These are phyloP conservation scores for Micoletzkya japonica DNA, from an alignment of 2,888 invertebrate genomes.

Conservation along the genomic window DNA sequence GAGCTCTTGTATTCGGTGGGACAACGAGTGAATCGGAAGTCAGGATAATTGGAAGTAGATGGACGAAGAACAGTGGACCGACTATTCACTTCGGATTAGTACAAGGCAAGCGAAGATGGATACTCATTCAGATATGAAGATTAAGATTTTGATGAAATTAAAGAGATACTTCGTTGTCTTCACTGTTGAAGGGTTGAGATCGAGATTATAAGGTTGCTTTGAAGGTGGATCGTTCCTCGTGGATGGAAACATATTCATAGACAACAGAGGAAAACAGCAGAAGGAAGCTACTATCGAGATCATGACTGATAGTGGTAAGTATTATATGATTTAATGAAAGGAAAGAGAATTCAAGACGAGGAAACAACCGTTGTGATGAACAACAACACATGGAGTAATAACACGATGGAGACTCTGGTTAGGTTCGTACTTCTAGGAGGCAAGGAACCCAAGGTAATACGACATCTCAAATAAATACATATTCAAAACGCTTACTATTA, in stretches of 20 bases:
- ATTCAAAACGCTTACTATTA: too few species aligned
- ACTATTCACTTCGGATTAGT: slow-evolving; percentile 26
- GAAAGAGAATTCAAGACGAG: neutral
- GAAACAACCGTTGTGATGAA: slow-evolving; percentile 2
- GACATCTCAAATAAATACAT: neutral
- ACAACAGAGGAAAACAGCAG: slow-evolving; percentile 21
- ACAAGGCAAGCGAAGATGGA: neutral
- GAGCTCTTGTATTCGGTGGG: slow-evolving; percentile 15
- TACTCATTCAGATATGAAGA: neutral
- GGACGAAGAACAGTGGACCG: slow-evolving; percentile 20
- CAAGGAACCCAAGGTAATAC: slow-evolving; percentile 4
- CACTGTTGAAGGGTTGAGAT: neutral
- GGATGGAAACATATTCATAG: slow-evolving; percentile 14
- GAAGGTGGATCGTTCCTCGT: slow-evolving; percentile 19
- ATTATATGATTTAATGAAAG: neutral
- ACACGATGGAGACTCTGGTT: slow-evolving; percentile 2
- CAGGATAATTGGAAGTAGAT: neutral
- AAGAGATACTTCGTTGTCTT: too few species aligned
- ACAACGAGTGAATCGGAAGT: slow-evolving; percentile 7
- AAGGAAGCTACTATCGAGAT: slow-evolving; percentile 15
- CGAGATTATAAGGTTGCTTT: neutral
- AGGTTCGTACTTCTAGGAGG: slow-evolving; percentile 21
- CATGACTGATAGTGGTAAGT: slow-evolving; percentile 21
- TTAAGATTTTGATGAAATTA: neutral
- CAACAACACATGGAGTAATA: slow-evolving; percentile 19